Percentiles rank a stretch among this genome's conserved stretches.
phyloP scores from a whole-genome alignment of 1,140 invertebrate species.

The Stratiolaelaps scimitus region DNA sequence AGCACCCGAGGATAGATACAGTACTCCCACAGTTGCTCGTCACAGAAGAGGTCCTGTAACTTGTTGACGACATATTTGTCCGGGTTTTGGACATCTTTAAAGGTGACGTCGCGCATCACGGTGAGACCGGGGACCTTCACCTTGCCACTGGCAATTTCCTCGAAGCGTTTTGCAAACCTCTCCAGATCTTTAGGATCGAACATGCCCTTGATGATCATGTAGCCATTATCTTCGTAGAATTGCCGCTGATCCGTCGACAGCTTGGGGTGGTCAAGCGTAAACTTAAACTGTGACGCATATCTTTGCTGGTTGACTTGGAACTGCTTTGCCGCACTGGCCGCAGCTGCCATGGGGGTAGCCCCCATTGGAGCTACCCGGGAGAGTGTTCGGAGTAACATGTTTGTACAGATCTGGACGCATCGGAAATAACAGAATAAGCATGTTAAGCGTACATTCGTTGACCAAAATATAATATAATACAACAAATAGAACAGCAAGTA shows the following conservation, averaged over 20 bases:
- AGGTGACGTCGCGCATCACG: slow-evolving; percentile 60
- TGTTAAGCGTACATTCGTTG: too few relatives aligned
- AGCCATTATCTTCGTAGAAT: slow-evolving; percentile 69
- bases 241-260: slow-evolving; percentile 47
- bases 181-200: slow-evolving; percentile 51
- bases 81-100: slow-evolving; percentile 46
- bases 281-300: slow-evolving; percentile 31
- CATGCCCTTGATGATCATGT: slow-evolving; percentile 54
- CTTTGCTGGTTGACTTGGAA: not conserved
- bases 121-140: slow-evolving; percentile 47
- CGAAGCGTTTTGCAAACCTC: slow-evolving; percentile 45
- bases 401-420: too few relatives aligned
- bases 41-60: slow-evolving; percentile 60
- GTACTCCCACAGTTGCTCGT: slow-evolving; percentile 58
- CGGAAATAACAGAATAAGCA: too few relatives aligned
- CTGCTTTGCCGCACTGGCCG: too few relatives aligned
- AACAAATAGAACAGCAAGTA: too few relatives aligned
- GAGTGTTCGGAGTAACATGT: too few relatives aligned
- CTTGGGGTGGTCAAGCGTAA: slow-evolving; percentile 38
- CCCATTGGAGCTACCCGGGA: too few relatives aligned
- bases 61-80: slow-evolving; percentile 62
- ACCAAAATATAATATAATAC: too few relatives aligned
- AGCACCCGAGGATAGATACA: slow-evolving; percentile 51
- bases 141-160: slow-evolving; percentile 52
- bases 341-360: too few relatives aligned